These are phyloP conservation scores for Lontra canadensis DNA, from an alignment of 2,113 vertebrate species.

Conservation along the genomic window DNA sequence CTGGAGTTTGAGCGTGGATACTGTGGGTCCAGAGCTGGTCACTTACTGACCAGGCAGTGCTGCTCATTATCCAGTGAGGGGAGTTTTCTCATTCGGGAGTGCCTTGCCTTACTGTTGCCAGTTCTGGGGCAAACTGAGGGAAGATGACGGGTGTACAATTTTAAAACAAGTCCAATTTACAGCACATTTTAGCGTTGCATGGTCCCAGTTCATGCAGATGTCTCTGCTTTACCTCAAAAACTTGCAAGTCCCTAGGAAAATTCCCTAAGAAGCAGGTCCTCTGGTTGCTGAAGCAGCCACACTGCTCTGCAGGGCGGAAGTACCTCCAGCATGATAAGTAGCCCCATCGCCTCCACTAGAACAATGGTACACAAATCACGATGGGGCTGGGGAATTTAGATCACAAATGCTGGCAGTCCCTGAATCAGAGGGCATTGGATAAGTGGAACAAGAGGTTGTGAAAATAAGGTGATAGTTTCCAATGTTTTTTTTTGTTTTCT, in stretches of 20 bases:
- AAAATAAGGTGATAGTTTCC: constrained; percentile 64
- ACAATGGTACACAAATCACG: constrained; percentile 38
- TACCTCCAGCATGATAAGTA: constrained; percentile 50
- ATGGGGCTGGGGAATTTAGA: constrained; percentile 51
- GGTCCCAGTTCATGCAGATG: neutral
- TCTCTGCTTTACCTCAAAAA: constrained; percentile 18
- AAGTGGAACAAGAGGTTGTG: constrained; percentile 48
- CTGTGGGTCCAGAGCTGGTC: fast-evolving
- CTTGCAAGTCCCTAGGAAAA: neutral
- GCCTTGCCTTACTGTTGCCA: neutral
- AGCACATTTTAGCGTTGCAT: neutral
- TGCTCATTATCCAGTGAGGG: neutral
- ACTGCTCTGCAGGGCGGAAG: neutral
- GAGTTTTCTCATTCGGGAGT: neutral
- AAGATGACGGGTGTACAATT: neutral
- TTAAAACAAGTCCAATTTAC: neutral
- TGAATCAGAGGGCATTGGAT: constrained; percentile 55
- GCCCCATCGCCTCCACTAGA: neutral
- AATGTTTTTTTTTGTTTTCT: neutral
- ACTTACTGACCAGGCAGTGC: neutral
- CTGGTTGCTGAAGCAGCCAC: constrained; percentile 19
- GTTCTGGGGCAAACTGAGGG: neutral
- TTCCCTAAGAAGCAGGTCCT: neutral
- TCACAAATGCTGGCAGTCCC: constrained; percentile 35
- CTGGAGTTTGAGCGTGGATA: neutral